phyloP scores from a whole-genome alignment of 2,113 vertebrate species.

The Danionella cerebrum region DNA sequence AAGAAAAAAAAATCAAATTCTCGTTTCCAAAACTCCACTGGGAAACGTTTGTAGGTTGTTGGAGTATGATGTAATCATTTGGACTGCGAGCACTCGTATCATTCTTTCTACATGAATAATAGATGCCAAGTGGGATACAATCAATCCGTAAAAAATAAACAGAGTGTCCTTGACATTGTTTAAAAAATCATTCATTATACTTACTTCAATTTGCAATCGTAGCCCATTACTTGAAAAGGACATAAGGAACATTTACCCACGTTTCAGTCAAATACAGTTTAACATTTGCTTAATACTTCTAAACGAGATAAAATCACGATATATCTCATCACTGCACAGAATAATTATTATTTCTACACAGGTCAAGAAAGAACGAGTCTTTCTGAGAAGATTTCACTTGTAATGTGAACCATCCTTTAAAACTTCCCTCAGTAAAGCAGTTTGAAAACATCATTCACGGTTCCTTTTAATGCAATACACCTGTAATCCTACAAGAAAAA shows the following conservation, averaged over 20 bases:
- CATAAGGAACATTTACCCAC: too few species aligned
- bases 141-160: neutral
- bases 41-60: neutral
- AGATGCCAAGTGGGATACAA: neutral
- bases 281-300: too few species aligned
- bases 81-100: neutral
- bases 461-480: conserved; percentile 6
- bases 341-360: neutral
- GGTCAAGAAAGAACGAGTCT: neutral
- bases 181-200: too few species aligned
- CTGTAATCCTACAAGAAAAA: neutral
- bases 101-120: neutral
- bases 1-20: neutral
- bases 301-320: too few species aligned
- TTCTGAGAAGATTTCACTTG: neutral
- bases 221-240: too few species aligned
- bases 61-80: conserved; percentile 7
- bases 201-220: too few species aligned
- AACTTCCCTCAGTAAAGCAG: neutral
- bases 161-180: too few species aligned
- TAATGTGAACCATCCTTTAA: neutral
- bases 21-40: neutral
- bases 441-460: too few species aligned
- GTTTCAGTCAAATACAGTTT: neutral
- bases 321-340: neutral